Base-by-base conservation (phyloP, 2,888 invertebrate species). In the Polietes domitor region DNA sequence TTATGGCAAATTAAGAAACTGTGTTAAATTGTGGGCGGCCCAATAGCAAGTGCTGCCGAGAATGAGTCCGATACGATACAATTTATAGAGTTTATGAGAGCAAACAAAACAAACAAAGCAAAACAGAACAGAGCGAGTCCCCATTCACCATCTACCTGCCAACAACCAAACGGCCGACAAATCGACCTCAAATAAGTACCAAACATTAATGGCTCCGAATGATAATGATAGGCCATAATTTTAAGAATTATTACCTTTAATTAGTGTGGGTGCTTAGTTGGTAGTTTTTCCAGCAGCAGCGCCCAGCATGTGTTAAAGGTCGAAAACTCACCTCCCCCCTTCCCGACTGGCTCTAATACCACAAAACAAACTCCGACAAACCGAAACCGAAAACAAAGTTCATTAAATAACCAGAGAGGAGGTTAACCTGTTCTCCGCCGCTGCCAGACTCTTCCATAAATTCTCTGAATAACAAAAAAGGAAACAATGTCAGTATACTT, bases 1-100 rank as follows among this genome's bases (percentile, higher is more conserved):
- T 80, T 83, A 80, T 80, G 83, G 80, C 53, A 80, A 83, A 80
- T 83, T 80, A 80, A 77, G 75, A 74, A 83, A 75, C 74, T 72
- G 80, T 70, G 61, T 24, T 43, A 77, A 80, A 83, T 71, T 80
- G 75, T 71, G 74, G 63, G 53, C 71, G 77, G 37, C 71, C 77
- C 5, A 24, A 68, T 1, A 4, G 41, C 10, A 43, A 28, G 15
- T 50, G 26, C n/a, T 12, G n/a, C 15, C 6, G n/a, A 37, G 19
- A 4, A 15, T 3, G 5, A 32, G 7, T 32, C 5, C 32, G 10
- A 37, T 37, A 37, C 47, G 47, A 50, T 79, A 37, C 75, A 79
- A 75, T 26, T 43, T 58, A 17, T 43, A n/a, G 19, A n/a, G 15
- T 68, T 70, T 74, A 74, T 61, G 68, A 71, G 15, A 0, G 50